Conservation (phyloP, 2,888 invertebrate species). For the Rhamphomyia laevipes region DNA sequence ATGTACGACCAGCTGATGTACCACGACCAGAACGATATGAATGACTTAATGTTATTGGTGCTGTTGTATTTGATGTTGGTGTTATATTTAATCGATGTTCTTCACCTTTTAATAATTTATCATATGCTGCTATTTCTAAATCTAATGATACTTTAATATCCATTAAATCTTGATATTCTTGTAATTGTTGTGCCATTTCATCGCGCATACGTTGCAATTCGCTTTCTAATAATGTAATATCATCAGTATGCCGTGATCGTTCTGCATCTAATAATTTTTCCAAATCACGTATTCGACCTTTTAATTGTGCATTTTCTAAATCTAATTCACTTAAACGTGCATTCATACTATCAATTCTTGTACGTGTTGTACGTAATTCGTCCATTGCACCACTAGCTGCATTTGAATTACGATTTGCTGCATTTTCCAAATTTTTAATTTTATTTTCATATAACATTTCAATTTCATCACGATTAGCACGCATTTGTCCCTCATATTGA, state of each 20-base stretch:
- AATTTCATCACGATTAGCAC: constrained; percentile 80
- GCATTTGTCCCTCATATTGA: constrained; percentile 85
- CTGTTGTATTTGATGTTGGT: constrained; percentile 21
- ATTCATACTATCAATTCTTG: constrained; percentile 65
- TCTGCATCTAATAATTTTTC: constrained; percentile 73
- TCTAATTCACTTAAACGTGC: constrained; percentile 65
- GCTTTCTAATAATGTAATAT: constrained; percentile 60
- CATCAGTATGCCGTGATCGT: constrained; percentile 64
- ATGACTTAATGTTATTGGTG: constrained; percentile 26
- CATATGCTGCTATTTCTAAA: constrained; percentile 83
- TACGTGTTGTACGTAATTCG: constrained; percentile 64
- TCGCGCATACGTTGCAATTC: constrained; percentile 67
- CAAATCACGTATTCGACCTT: constrained; percentile 64
- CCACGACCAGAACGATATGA: constrained; percentile 28
- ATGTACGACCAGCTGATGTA: constrained; percentile 31
- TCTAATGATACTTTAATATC: constrained; percentile 91
- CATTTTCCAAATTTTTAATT: constrained; percentile 64
- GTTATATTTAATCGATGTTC: constrained; percentile 44
- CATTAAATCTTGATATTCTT: constrained; percentile 94
- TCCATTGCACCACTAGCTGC: constrained; percentile 64
- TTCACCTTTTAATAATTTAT: constrained; percentile 75
- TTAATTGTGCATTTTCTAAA: constrained; percentile 50
- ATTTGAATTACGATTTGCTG: constrained; percentile 57
- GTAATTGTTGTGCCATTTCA: constrained; percentile 75
- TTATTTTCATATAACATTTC: constrained; percentile 50